A percentile compares a stretch with the other conserved stretches of the same genome.
Conservation (phyloP, 1,140 invertebrate species). For the Danaus melanippus region DNA sequence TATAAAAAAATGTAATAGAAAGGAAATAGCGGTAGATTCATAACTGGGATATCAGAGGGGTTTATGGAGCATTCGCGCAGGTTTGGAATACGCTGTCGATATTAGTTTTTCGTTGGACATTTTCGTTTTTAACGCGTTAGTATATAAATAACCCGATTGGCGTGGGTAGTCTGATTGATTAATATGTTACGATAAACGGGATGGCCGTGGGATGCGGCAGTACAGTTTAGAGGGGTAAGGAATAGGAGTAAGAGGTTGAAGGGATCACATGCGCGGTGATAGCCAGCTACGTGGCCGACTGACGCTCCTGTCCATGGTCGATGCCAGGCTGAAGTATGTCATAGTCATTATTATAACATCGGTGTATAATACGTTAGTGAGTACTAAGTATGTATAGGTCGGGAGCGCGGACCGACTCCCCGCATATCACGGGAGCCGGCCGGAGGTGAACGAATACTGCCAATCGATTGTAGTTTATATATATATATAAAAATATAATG, state of each 20-base stretch:
- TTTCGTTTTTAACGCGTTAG: conserved; percentile 17
- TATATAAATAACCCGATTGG: conserved; percentile 22
- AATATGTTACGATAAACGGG: not conserved
- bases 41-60: conserved; percentile 30
- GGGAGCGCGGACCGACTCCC: conserved; percentile 9
- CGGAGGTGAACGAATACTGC: conserved; percentile 62
- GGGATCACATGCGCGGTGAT: conserved; percentile 55
- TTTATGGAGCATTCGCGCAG: conserved; percentile 18
- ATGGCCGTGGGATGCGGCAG: conserved; percentile 5
- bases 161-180: conserved; percentile 3
- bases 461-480: conserved; percentile 68
- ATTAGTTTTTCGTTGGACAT: conserved; percentile 14
- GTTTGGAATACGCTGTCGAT: conserved; percentile 16
- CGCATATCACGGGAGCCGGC: conserved; percentile 41
- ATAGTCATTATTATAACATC: conserved; percentile 15
- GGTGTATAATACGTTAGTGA: conserved; percentile 23
- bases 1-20: conserved; percentile 50
- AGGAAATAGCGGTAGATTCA: conserved; percentile 45
- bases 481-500: conserved; percentile 48
- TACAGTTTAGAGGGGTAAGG: conserved; percentile 25
- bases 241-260: conserved; percentile 47
- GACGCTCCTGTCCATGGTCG: conserved; percentile 22
- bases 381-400: conserved; percentile 29
- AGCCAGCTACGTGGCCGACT: conserved; percentile 12
- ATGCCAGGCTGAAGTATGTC: conserved; percentile 17